phyloP scores from a whole-genome alignment of 2,888 invertebrate genomes.

The Cylloceria caligata region DNA sequence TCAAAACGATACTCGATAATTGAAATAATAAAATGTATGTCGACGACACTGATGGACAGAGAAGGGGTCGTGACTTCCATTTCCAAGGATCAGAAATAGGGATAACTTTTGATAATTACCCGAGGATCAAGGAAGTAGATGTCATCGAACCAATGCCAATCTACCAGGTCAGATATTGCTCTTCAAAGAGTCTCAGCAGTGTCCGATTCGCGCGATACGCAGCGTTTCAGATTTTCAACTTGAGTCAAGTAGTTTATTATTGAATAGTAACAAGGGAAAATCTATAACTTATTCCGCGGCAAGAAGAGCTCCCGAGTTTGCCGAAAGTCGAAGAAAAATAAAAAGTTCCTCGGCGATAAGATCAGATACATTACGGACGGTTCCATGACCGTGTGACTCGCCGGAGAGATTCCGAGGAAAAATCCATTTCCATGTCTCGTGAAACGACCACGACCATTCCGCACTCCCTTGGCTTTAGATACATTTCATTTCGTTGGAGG shows the following conservation, averaged over 20 bases:
- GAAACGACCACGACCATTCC: constrained; percentile 13
- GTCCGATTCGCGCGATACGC: too few species aligned
- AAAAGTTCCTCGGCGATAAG: constrained; percentile 21
- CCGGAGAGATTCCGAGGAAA: constrained; percentile 8
- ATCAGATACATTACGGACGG: constrained; percentile 28
- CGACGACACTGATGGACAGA: too few species aligned
- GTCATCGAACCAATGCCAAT: too few species aligned
- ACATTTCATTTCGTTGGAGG: constrained; percentile 29
- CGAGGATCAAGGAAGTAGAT: too few species aligned
- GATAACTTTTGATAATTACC: too few species aligned
- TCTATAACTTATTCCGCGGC: constrained; percentile 3
- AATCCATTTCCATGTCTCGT: constrained; percentile 22
- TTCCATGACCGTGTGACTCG: constrained; percentile 10
- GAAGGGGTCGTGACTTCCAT: too few species aligned
- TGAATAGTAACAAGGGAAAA: not conserved
- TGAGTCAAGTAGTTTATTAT: not conserved
- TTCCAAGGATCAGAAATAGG: too few species aligned
- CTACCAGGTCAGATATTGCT: too few species aligned
- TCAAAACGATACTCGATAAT: too few species aligned
- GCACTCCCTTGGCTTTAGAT: constrained; percentile 2
- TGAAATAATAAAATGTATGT: too few species aligned
- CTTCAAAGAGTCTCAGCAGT: too few species aligned
- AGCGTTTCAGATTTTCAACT: not conserved
- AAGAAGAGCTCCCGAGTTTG: not conserved
- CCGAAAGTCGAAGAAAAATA: constrained; percentile 33